Conservation (phyloP, 2,888 invertebrate species). For the Chaitophorus viminalis region DNA sequence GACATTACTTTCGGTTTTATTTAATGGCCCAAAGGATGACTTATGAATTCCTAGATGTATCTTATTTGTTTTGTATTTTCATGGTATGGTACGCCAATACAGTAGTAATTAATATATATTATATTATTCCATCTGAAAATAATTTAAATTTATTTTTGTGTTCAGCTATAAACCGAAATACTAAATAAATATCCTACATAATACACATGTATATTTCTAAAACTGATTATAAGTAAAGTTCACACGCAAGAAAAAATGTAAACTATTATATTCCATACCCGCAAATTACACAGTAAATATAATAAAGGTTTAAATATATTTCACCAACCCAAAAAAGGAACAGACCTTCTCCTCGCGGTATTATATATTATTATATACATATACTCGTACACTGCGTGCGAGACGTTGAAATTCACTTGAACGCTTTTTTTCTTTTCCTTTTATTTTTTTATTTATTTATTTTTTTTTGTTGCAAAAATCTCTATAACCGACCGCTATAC, state of each 20-base stretch:
- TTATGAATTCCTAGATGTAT: no score
- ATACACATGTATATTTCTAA: neutral
- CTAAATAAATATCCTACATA: neutral
- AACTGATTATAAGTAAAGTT: neutral
- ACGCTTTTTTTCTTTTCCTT: neutral
- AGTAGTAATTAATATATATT: no score
- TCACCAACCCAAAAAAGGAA: neutral
- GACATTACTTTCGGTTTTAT: no score
- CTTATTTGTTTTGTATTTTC: no score
- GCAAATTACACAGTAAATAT: neutral
- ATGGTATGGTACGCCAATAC: no score
- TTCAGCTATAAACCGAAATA: neutral
- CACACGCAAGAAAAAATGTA: neutral
- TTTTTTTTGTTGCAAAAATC: no score
- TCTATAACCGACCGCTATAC: neutral
- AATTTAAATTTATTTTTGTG: no score
- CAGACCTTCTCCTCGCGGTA: neutral
- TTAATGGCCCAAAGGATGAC: no score
- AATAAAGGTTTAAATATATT: neutral
- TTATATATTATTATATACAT: neutral
- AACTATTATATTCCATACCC: neutral
- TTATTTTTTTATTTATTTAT: no score
- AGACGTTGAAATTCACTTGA: constrained; percentile 8
- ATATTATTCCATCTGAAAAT: no score
- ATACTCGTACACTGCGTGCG: neutral